Evolutionary conservation across 1,140 invertebrate genomes (phyloP).

Genomic region (Musca domestica): DNA sequence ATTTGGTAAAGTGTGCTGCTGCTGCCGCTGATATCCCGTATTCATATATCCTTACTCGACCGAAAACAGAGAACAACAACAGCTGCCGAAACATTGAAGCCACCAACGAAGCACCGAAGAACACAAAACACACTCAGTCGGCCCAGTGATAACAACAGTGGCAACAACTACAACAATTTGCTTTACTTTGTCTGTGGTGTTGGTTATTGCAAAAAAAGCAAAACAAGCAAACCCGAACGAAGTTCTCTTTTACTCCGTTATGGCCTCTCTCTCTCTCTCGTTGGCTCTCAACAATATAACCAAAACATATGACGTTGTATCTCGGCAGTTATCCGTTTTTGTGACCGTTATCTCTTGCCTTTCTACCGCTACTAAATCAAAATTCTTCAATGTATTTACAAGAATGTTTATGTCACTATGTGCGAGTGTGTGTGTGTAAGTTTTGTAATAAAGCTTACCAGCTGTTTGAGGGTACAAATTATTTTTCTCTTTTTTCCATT

Average conservation of each 20-base stretch:
- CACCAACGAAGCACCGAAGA: no score
- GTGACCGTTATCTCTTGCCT: conserved; percentile 5
- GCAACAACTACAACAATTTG: neutral
- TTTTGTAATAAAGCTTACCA: conserved; percentile 3
- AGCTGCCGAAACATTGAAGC: neutral
- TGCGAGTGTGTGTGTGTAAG: neutral
- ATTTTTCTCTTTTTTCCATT: no score
- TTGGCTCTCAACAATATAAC: neutral
- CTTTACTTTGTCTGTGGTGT: neutral
- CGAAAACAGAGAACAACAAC: conserved; percentile 1
- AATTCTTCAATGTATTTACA: neutral
- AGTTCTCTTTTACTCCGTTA: neutral
- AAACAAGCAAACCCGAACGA: no score
- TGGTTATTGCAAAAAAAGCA: no score
- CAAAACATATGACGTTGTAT: neutral
- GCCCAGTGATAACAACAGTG: neutral
- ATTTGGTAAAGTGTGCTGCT: neutral
- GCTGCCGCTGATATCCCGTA: no score
- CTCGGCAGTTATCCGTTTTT: neutral
- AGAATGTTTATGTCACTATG: neutral
- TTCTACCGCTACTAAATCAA: conserved; percentile 10
- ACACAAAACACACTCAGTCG: no score
- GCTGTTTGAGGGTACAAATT: neutral
- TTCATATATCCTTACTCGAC: conserved; percentile 14
- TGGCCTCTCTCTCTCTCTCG: neutral